Conservation (phyloP, 2,113 vertebrate species). For the Anas platyrhynchos region DNA sequence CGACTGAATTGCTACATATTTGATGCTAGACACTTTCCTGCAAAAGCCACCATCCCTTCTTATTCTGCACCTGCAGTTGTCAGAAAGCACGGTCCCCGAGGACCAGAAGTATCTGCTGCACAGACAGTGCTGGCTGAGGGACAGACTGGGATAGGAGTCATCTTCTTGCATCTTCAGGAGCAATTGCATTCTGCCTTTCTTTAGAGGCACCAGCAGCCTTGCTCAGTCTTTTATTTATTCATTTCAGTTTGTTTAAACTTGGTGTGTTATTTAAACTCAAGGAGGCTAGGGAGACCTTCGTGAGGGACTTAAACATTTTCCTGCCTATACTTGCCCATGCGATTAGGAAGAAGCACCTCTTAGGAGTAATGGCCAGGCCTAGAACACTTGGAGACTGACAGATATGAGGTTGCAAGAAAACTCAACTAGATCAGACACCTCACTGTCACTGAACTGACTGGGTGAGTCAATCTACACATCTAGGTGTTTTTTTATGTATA, state of each 20-base stretch:
- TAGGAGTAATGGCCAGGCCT: not conserved
- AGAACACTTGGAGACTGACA: not conserved
- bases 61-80: not conserved
- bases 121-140: not conserved
- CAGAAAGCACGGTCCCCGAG: not conserved
- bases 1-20: not conserved
- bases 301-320: not conserved
- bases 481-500: not conserved
- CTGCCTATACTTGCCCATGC: fast-evolving
- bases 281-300: not conserved
- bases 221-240: not conserved
- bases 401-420: not conserved
- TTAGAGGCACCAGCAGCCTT: not conserved
- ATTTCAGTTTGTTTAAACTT: not conserved
- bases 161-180: not conserved
- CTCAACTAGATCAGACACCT: not conserved
- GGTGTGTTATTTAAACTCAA: not conserved
- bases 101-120: not conserved
- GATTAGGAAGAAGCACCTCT: not conserved
- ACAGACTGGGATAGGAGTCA: not conserved
- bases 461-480: not conserved
- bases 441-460: not conserved
- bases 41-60: not conserved
- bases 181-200: not conserved
- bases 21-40: not conserved